A percentile compares a stretch with the other conserved stretches of the same genome.
phyloP scores from a whole-genome alignment of 2,113 vertebrate species.

The Alethe castanea region DNA sequence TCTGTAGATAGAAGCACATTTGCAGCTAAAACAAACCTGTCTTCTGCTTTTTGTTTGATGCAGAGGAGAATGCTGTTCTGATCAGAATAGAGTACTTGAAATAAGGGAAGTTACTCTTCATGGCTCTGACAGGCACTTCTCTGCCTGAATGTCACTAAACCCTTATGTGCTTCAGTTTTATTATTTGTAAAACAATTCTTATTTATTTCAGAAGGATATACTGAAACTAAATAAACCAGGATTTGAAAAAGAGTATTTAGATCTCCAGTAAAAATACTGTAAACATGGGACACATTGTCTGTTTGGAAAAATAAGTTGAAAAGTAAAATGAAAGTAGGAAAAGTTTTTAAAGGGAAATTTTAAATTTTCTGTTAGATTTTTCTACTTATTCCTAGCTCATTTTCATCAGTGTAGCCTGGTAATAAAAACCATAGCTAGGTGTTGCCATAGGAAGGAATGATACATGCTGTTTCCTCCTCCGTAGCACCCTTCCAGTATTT shows the following conservation, averaged over 20 bases:
- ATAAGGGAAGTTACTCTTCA: background rate
- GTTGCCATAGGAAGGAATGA: background rate
- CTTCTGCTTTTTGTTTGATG: conserved; percentile 10
- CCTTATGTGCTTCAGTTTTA: background rate
- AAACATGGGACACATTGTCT: background rate
- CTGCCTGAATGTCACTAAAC: background rate
- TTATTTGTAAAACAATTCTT: background rate
- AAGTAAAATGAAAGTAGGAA: background rate
- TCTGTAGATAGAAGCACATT: background rate
- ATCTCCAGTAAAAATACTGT: background rate
- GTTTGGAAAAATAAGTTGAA: background rate
- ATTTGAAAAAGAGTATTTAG: background rate
- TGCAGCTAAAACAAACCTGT: conserved; percentile 23
- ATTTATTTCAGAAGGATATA: background rate
- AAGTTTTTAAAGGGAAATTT: background rate
- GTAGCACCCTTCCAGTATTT: background rate
- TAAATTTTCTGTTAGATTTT: background rate
- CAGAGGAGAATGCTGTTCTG: background rate
- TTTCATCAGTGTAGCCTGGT: background rate
- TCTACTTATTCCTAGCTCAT: background rate
- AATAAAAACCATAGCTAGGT: background rate
- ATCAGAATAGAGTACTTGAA: background rate
- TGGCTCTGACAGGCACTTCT: background rate
- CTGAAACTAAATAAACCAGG: background rate
- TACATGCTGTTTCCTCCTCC: background rate